Base-by-base conservation (phyloP, 2,888 invertebrate genomes). In the Epiblema foenella region DNA sequence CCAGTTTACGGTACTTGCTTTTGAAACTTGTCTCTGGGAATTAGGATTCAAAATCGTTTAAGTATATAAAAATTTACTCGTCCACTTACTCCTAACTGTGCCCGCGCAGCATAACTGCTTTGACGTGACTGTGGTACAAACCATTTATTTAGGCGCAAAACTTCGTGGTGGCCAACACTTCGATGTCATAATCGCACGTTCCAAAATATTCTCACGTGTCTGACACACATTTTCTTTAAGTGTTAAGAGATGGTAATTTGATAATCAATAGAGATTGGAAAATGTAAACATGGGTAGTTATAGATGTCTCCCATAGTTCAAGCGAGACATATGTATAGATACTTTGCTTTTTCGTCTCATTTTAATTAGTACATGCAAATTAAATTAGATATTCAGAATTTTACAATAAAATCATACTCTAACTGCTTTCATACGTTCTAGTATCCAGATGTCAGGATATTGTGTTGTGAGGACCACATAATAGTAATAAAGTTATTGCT, bases 71-170 rank as follows among this genome's bases (percentile, higher is more conserved):
- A 4, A n/a, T 1, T 46, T n/a, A n/a, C 12, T n/a, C n/a, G 15
- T n/a, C 15, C 15, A 39, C 49, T 64, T 64, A 54, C 64, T 54
- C 52, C 20, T 63, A 24, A 59, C 59, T 4, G n/a, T 20, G 59
- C 17, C 33, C 18, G 51, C 33, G 11, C 29, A 17, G 37, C 52
- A 10, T 37, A 39, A 52, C n/a, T 52, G 20, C 52, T 2, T n/a
- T 18, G 7, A 64, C 64, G 64, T 64, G 64, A 64, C 39, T 39
- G 52, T 17, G 8, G 37, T 64, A 24, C 52, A 52, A 64, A 64
- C n/a, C 5, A 39, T 64, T 64, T 54, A n/a, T n/a, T 64, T 64
- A 64, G 37, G 52, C 63, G 52, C 63, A 8, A 54, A 24, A 39
- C 37, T 5, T 24, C n/a, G 64, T 11, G 64, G 64, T 37, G 15